Percentiles rank a stretch among this genome's conserved stretches.
phyloP scores from a whole-genome alignment of 64 coral and sea anemone genomes.

The Porites australiensis region DNA sequence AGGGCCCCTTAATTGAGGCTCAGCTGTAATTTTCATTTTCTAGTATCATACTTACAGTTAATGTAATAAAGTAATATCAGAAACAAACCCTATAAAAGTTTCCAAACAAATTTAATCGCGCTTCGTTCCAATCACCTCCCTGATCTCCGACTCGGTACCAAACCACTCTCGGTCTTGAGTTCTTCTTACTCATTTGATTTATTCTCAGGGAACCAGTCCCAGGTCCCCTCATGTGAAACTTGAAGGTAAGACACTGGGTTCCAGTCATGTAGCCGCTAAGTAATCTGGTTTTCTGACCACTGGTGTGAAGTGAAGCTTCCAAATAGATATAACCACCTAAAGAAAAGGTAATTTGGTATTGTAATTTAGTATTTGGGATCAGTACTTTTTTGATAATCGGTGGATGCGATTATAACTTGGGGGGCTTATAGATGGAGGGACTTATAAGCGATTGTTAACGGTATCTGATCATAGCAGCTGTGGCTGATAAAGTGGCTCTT shows the following conservation, averaged over 20 bases:
- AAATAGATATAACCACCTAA: constrained; percentile 56
- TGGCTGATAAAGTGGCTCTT: too few species aligned
- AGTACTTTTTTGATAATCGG: too few species aligned
- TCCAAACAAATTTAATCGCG: constrained; percentile 53
- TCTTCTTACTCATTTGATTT: constrained; percentile 6
- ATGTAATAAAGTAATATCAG: too few species aligned
- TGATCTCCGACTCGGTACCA: constrained; percentile 57
- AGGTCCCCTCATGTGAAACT: constrained; percentile 69
- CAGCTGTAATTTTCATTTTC: too few species aligned
- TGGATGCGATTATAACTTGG: too few species aligned
- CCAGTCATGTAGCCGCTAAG: constrained; percentile 66
- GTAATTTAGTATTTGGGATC: too few species aligned
- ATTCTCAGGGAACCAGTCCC: constrained; percentile 41
- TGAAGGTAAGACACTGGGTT: constrained; percentile 49
- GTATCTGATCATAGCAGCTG: too few species aligned
- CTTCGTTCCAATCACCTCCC: constrained; percentile 42
- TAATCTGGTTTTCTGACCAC: constrained; percentile 25
- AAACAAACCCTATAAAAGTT: constrained; percentile 31
- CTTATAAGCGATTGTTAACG: too few species aligned
- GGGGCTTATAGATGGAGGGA: too few species aligned
- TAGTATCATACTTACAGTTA: too few species aligned
- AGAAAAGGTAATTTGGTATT: background rate
- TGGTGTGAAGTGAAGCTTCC: constrained; percentile 41
- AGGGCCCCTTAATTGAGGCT: too few species aligned
- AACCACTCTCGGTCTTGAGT: constrained; percentile 5